These are phyloP conservation scores for Cyprinodon tularosa DNA, from an alignment of 2,113 vertebrate genomes.

Conservation along the genomic window DNA sequence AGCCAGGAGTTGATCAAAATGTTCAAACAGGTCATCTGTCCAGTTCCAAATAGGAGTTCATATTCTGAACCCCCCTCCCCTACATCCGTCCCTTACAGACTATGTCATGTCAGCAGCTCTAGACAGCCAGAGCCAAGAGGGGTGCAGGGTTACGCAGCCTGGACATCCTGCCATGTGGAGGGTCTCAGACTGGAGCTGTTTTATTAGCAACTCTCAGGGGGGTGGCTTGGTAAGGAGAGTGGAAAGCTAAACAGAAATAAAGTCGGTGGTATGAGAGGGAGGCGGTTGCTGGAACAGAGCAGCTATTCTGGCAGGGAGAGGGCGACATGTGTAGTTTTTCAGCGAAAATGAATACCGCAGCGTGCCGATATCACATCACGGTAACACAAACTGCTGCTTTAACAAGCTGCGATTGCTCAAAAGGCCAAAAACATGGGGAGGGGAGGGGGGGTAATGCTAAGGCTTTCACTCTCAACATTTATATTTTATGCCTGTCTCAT, in stretches of 20 bases:
- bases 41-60: slow-evolving; percentile 50
- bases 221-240: slow-evolving; percentile 26
- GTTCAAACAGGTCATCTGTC: slow-evolving; percentile 53
- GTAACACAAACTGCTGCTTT: slow-evolving; percentile 63
- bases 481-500: slow-evolving; percentile 66
- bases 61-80: slow-evolving; percentile 45
- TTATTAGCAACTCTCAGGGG: slow-evolving; percentile 71
- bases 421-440: slow-evolving; percentile 42
- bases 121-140: slow-evolving; percentile 51
- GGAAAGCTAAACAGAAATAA: slow-evolving; percentile 67
- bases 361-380: slow-evolving; percentile 41
- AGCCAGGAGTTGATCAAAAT: slow-evolving; percentile 40
- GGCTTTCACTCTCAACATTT: slow-evolving; percentile 59
- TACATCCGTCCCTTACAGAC: slow-evolving; percentile 53
- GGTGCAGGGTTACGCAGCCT: slow-evolving; percentile 61
- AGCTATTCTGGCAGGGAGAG: slow-evolving; percentile 63
- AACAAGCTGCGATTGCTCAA: slow-evolving; percentile 61
- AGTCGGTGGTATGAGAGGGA: slow-evolving; percentile 18
- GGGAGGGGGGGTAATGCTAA: slow-evolving; percentile 40
- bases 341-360: slow-evolving; percentile 63
- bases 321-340: slow-evolving; percentile 64
- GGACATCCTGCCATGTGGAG: slow-evolving; percentile 60
- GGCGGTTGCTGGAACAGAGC: slow-evolving; percentile 15
- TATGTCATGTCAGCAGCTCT: slow-evolving; percentile 72
- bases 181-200: slow-evolving; percentile 66